Evolutionary conservation across 2,797 vertebrate species (phyloP), one percentile per base, ranked within the genome.

Genomic region (Peromyscus attwateri): DNA sequence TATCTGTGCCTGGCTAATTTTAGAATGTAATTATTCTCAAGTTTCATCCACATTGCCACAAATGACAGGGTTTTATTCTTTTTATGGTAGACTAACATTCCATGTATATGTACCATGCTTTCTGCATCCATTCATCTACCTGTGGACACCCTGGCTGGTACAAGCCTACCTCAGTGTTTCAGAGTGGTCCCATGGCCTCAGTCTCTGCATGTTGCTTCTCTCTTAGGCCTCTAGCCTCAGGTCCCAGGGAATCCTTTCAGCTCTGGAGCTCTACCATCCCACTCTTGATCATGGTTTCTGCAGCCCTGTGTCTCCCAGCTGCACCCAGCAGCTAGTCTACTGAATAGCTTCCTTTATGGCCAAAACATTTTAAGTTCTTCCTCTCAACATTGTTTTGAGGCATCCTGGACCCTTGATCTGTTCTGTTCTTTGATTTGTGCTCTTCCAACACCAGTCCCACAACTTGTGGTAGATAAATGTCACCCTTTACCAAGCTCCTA

Each of bases 1-100:
- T 71, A 79, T 66, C 93, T 85, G 37, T 60, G 49, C 37, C 64
- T 91, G 81, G 52, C 52, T 91, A 71, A 71, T 87, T 87, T 95
- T 76, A 79, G 60, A 68, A 19, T 43, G 25, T 46, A 68, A 79
- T 85, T 75, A n/a, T 25, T 62, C 73, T 71, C 73, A 52, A 37
- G 34, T 70, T 85, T 46, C 40, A 62, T 17, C 29, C 79, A 29
- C 60, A 68, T 9, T 70, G 21, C 29, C 37, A 79, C 75, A 93
- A 80, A 57, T 79, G 75, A 87, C 27, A 80, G 81, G 49, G 68
- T 71, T 34, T 85, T 60, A 60, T 87, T 87, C 52, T 52, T 79
- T 87, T 87, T 52, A 34, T 80, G 52, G 55, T 52, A 46, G 52
- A 52, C n/a, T 87, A 85, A 34, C 57, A 87, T 49, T 85, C 34